phyloP scores from a whole-genome alignment of 2,113 vertebrate species.

The Eonycteris spelaea region DNA sequence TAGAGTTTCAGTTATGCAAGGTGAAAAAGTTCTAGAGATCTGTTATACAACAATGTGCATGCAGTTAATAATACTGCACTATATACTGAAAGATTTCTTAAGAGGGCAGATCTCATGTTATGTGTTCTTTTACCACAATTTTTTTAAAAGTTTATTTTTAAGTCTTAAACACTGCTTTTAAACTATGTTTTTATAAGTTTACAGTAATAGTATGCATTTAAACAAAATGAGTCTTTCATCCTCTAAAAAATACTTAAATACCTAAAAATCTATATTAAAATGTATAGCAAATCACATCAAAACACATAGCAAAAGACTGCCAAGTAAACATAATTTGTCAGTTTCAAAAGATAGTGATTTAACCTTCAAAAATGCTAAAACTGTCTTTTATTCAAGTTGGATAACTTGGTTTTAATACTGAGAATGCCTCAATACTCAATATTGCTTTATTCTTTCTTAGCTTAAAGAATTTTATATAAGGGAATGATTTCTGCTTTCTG shows the following conservation, averaged over 20 bases:
- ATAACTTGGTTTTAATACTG: neutral
- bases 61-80: neutral
- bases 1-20: neutral
- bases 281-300: neutral
- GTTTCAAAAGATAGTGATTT: slow-evolving; percentile 36
- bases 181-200: neutral
- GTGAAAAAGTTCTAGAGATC: neutral
- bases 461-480: neutral
- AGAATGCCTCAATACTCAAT: neutral
- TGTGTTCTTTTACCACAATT: neutral
- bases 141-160: neutral
- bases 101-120: neutral
- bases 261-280: neutral
- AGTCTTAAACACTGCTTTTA: slow-evolving; percentile 16
- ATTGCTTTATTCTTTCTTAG: neutral
- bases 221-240: neutral
- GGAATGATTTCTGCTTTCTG: neutral
- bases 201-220: neutral
- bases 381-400: neutral
- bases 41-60: neutral
- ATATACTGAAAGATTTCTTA: neutral
- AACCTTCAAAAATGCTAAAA: slow-evolving; percentile 4
- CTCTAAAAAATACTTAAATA: neutral
- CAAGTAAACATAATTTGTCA: neutral
- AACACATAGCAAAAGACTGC: slow-evolving; percentile 19